A percentile compares a stretch with the other conserved stretches of the same genome.
Conservation (phyloP, 2,113 vertebrate species). For the Deroptyus accipitrinus region DNA sequence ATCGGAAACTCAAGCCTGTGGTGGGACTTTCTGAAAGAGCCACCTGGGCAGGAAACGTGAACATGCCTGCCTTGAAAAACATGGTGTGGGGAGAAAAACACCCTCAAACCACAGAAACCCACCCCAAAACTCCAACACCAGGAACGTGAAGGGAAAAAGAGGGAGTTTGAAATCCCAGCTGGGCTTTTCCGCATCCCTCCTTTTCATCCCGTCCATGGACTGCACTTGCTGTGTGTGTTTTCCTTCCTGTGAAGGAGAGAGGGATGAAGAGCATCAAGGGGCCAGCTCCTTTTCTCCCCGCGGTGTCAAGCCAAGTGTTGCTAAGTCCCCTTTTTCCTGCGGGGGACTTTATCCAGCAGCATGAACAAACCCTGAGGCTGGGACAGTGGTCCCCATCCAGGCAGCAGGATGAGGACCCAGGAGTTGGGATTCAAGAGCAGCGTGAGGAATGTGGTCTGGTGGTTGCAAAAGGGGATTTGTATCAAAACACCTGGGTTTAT, state of each 20-base stretch:
- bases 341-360: background rate
- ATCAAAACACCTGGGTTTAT: background rate
- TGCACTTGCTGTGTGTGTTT: fast-evolving
- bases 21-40: background rate
- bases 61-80: constrained; percentile 33
- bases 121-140: background rate
- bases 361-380: background rate
- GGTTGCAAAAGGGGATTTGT: background rate
- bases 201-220: background rate
- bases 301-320: fast-evolving
- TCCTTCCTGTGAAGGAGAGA: background rate
- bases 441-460: background rate
- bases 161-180: background rate
- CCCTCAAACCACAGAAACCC: background rate
- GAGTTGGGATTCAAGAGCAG: fast-evolving
- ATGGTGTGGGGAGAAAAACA: background rate
- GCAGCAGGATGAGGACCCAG: background rate
- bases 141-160: background rate
- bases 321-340: background rate
- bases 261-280: background rate
- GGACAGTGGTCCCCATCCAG: background rate
- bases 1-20: background rate
- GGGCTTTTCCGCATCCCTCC: too few relatives aligned
- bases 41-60: constrained; percentile 1
- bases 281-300: background rate